These are phyloP conservation scores for Limnodromus scolopaceus DNA, from an alignment of 2,797 vertebrate species.

Conservation along the genomic window DNA sequence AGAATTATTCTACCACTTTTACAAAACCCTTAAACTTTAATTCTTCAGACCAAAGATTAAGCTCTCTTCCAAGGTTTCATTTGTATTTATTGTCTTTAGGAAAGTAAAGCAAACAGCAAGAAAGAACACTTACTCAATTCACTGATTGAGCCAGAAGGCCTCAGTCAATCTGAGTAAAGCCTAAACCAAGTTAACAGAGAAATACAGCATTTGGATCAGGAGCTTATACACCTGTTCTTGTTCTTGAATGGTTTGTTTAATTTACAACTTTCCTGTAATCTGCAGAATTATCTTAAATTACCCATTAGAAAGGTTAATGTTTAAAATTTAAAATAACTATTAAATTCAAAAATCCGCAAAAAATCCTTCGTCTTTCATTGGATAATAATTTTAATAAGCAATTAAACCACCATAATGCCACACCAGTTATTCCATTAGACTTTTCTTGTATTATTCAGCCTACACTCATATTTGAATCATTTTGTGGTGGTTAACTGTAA, in stretches of 20 bases:
- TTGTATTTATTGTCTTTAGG: background rate
- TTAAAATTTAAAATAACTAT: constrained; percentile 64
- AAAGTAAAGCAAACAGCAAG: constrained; percentile 31
- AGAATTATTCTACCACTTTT: background rate
- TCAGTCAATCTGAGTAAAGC: constrained; percentile 42
- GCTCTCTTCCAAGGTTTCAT: background rate
- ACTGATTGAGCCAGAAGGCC: background rate
- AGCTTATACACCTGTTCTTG: constrained; percentile 55
- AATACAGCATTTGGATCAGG: constrained; percentile 1
- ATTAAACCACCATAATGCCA: constrained; percentile 59
- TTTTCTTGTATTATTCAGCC: constrained; percentile 24
- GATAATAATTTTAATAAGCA: constrained; percentile 63
- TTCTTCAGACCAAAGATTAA: constrained; percentile 38
- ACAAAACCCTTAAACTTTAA: constrained; percentile 12
- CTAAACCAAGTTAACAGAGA: constrained; percentile 52
- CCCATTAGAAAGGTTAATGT: constrained; percentile 65
- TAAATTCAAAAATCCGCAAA: constrained; percentile 63
- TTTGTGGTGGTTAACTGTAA: background rate
- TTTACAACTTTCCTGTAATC: constrained; percentile 68
- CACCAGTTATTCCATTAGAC: background rate
- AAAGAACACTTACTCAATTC: constrained; percentile 28
- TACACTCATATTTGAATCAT: background rate
- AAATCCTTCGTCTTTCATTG: constrained; percentile 48
- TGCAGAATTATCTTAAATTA: constrained; percentile 66
- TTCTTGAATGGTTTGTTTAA: constrained; percentile 65